These are phyloP conservation scores for Smithornis capensis DNA, from an alignment of 2,113 vertebrate genomes.

Conservation along the genomic window DNA sequence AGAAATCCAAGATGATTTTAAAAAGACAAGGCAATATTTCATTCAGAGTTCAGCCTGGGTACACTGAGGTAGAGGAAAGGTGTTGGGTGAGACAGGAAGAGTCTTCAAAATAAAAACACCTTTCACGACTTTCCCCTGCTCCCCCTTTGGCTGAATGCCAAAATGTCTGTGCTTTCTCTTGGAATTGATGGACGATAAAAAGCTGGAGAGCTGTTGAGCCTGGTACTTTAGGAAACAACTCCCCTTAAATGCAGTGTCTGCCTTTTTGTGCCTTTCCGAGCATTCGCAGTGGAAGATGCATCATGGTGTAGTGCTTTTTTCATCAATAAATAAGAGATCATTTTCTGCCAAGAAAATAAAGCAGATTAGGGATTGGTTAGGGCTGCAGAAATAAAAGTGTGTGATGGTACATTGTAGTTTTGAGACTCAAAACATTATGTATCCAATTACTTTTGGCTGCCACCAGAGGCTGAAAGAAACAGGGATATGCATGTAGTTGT, in stretches of 20 bases:
- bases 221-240: neutral
- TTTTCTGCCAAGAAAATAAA: neutral
- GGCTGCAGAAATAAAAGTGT: neutral
- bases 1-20: neutral
- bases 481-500: neutral
- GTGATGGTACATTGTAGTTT: neutral
- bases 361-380: neutral
- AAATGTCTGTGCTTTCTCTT: neutral
- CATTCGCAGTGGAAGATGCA: neutral
- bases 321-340: neutral
- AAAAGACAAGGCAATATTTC: neutral
- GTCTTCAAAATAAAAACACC: neutral
- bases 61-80: neutral
- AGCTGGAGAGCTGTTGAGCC: neutral
- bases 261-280: rapidly evolving
- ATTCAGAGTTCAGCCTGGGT: neutral
- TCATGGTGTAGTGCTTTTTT: neutral
- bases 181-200: rapidly evolving
- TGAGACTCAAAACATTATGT: neutral
- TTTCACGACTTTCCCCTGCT: neutral
- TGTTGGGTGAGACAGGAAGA: neutral
- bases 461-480: neutral
- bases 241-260: neutral
- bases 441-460: rapidly evolving
- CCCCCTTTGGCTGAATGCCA: neutral